Percentiles rank a stretch among this genome's conserved stretches.
phyloP scores from a whole-genome alignment of 2,797 vertebrate species.

The Enoplosus armatus region DNA sequence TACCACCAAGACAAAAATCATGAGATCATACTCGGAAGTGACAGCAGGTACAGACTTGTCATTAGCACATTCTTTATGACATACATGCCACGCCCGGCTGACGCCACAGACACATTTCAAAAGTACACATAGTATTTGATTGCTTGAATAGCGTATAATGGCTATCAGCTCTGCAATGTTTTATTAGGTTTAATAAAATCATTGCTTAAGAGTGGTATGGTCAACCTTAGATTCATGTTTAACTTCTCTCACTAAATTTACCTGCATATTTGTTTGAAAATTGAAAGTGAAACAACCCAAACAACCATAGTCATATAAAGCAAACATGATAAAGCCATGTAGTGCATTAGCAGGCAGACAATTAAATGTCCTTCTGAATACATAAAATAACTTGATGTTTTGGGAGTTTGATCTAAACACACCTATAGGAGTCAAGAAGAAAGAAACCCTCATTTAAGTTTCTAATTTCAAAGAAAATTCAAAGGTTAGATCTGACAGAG shows the following conservation, averaged over 20 bases:
- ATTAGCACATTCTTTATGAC: conserved; percentile 26
- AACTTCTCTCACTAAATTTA: neutral
- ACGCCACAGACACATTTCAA: conserved; percentile 27
- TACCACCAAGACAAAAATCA: neutral
- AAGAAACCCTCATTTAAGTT: neutral
- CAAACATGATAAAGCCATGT: neutral
- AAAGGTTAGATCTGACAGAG: neutral
- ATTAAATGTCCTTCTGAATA: neutral
- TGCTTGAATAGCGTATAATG: neutral
- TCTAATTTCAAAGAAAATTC: neutral
- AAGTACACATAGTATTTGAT: conserved; percentile 1
- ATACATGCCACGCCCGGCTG: conserved; percentile 44
- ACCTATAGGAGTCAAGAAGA: neutral
- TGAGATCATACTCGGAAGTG: conserved; percentile 20
- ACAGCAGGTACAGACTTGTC: conserved; percentile 59
- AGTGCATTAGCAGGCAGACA: neutral
- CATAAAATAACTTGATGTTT: neutral
- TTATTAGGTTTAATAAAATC: neutral
- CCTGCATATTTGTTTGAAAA: neutral
- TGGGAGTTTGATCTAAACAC: neutral
- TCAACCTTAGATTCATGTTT: neutral
- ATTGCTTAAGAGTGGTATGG: neutral
- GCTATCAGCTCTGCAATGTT: neutral
- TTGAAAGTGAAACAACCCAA: neutral
- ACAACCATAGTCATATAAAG: neutral